Base-by-base conservation (phyloP, 2,113 vertebrate genomes). In the Urocynchramus pylzowi region DNA sequence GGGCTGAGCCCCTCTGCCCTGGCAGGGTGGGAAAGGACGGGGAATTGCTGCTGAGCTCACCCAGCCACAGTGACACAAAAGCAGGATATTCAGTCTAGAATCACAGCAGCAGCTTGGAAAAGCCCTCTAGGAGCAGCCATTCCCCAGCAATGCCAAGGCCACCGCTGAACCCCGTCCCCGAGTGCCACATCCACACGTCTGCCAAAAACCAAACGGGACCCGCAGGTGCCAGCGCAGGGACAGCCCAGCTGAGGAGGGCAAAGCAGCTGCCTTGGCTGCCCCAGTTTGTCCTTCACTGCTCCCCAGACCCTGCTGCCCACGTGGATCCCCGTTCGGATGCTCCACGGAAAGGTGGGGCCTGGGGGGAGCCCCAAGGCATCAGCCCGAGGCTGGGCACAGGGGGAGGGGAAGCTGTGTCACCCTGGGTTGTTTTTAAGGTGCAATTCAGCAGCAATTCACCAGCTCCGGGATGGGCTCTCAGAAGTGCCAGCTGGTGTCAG, bases 281-380 rank as follows among this genome's bases (percentile, higher is more conserved):
- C 44, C 63, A 5, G 14, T 7, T 20, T 12, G 1, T 5, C 33
- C 13, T 4, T 5, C 19, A 4, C 15, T 14, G 10, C 30, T 6
- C 52, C 41, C 12, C 56, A 21, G 12, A 14, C 1, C 67, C 73
- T 9, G n/a, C 31, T 4, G 12, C 53, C 35, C 6, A 8, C 30
- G 1, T 0, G 1, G 3, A 22, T 11, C 56, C 54, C 44, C 5
- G 0, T 4, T 4, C 0, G 0, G 54, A 8, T 11, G 42, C 33
- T 57, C 45, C 2, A 1, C 1, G 1, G 5, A 1, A 16, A 49
- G 35, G 30, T 28, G 47, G 37, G 63, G 23, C 35, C 5, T 9
- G 39, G 11, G 10, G 11, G 31, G 14, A 45, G 1, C 17, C 45
- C 15, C 42, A 20, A 3, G 35, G 26, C 9, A 10, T 2, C 49